These are phyloP conservation scores for Coturnix japonica DNA, from an alignment of 2,113 vertebrate genomes.

Conservation along the genomic window DNA sequence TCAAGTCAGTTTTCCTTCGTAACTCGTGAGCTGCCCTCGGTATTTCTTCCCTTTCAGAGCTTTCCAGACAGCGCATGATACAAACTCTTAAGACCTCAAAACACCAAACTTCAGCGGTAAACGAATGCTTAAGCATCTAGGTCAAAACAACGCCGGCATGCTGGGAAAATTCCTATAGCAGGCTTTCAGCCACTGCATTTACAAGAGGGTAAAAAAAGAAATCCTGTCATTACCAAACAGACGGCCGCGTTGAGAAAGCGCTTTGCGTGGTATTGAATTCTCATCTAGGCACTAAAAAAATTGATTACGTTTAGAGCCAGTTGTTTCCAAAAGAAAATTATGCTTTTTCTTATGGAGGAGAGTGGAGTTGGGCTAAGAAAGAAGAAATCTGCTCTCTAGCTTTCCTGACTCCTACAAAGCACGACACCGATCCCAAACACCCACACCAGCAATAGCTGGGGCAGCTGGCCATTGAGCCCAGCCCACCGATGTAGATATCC, in stretches of 20 bases:
- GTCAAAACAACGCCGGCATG: conserved; percentile 40
- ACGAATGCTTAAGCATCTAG: conserved; percentile 54
- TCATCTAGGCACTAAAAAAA: background rate
- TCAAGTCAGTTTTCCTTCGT: background rate
- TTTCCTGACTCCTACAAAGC: background rate
- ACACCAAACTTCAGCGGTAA: conserved; percentile 51
- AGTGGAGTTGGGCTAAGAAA: background rate
- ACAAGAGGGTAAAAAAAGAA: background rate
- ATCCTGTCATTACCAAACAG: background rate
- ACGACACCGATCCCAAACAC: accelerated
- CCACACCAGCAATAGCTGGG: background rate
- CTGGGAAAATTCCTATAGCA: background rate
- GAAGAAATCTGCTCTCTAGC: background rate
- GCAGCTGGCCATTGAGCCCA: no score
- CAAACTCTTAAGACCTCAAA: conserved; percentile 40
- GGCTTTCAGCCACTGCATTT: background rate
- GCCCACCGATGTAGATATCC: no score
- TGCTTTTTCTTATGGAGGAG: background rate
- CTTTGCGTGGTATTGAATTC: background rate
- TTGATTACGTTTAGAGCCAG: background rate
- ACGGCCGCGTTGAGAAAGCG: accelerated
- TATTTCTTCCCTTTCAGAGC: background rate
- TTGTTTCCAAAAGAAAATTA: background rate
- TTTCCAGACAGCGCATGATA: background rate
- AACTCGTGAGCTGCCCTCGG: background rate